Conservation (phyloP, 1,140 invertebrate species). For the Micrasema longulum region DNA sequence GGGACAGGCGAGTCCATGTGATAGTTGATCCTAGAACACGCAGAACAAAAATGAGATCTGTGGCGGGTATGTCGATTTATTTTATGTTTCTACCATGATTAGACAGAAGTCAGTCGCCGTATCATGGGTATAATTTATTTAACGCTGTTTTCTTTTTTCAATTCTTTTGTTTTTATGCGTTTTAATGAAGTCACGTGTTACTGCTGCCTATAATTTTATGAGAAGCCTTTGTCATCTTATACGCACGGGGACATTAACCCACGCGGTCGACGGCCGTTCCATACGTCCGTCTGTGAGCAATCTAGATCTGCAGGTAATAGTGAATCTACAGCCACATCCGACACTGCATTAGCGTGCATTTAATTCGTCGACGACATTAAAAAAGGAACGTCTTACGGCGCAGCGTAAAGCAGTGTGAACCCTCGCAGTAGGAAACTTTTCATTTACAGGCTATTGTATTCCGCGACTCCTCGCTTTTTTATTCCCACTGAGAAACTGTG, state of each 20-base stretch:
- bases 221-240: slow-evolving; percentile 19
- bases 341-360: not conserved
- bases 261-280: not conserved
- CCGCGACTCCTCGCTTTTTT: not conserved
- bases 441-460: slow-evolving; percentile 29
- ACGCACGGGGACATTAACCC: slow-evolving; percentile 31
- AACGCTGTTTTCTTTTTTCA: slow-evolving; percentile 5
- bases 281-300: no score
- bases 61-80: no score
- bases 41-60: no score
- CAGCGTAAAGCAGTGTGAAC: not conserved
- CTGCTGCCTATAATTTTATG: slow-evolving; percentile 25
- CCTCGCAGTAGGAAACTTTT: slow-evolving; percentile 11
- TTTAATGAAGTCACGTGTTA: slow-evolving; percentile 15
- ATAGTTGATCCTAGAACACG: no score
- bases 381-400: slow-evolving; percentile 2
- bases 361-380: slow-evolving; percentile 1
- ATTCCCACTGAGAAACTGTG: slow-evolving; percentile 29
- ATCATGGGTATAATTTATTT: not conserved
- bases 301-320: no score
- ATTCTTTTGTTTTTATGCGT: slow-evolving; percentile 16
- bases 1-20: no score
- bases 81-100: no score
- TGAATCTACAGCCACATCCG: no score
- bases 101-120: no score